Conservation (phyloP, 1,140 invertebrate species). For the Lepidurus packardi region DNA sequence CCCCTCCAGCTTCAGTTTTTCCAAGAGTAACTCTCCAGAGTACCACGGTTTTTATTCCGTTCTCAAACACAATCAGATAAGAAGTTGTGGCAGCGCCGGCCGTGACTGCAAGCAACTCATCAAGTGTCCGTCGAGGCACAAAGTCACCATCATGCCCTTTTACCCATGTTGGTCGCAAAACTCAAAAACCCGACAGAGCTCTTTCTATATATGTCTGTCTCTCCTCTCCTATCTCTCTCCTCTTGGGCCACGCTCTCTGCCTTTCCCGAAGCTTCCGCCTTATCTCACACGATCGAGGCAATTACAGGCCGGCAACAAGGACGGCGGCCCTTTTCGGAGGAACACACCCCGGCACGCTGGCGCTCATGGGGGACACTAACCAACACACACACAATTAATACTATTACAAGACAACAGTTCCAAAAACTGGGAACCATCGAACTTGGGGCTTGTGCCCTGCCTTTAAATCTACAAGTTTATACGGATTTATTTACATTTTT, state of each 20-base stretch:
- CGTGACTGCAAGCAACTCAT: conserved; percentile 8
- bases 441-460: no score
- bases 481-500: no score
- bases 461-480: no score
- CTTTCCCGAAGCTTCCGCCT: conserved; percentile 27
- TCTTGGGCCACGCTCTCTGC: neutral
- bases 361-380: conserved; percentile 10
- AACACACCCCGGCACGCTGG: conserved; percentile 11
- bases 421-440: neutral
- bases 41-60: no score
- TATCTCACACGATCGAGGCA: conserved; percentile 35
- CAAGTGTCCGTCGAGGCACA: neutral
- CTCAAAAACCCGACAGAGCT: neutral
- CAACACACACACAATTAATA: conserved; percentile 11
- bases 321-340: conserved; percentile 30
- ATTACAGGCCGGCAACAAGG: conserved; percentile 35
- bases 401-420: neutral
- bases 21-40: no score
- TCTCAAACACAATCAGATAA: neutral
- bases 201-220: neutral
- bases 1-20: no score
- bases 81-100: conserved; percentile 3
- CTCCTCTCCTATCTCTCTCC: neutral
- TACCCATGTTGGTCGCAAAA: neutral
- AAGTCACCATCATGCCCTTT: neutral